Evolutionary conservation across 2,797 vertebrate species (phyloP).

Genomic region (Falco peregrinus): DNA sequence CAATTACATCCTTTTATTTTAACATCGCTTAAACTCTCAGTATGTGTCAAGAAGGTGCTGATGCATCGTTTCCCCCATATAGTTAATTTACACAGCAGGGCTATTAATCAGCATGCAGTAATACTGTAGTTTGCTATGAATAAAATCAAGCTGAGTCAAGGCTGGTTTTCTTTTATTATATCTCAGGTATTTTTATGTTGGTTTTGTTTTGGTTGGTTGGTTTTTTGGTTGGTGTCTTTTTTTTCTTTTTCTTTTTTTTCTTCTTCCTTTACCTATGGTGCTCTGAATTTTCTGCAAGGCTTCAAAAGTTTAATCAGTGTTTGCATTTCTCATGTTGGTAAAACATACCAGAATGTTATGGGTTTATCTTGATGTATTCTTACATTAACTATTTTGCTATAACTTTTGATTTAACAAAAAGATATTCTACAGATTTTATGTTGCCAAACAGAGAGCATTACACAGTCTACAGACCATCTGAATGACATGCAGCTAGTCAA

Average conservation of each 20-base stretch:
- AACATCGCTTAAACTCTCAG: not conserved
- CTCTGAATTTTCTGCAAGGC: not conserved
- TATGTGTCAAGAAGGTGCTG: not conserved
- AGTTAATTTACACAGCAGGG: not conserved
- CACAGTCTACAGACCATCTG: not conserved
- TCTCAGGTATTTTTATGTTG: not conserved
- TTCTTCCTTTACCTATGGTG: not conserved
- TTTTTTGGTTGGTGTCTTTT: not conserved
- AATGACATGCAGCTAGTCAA: not conserved
- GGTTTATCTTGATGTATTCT: not conserved
- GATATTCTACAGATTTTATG: not conserved
- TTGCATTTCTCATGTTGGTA: not conserved
- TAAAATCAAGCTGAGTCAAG: not conserved
- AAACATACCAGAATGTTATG: not conserved
- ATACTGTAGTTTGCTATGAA: not conserved
- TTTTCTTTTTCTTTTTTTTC: not conserved
- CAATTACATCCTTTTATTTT: constrained; percentile 25
- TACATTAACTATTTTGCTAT: not conserved
- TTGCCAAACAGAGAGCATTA: not conserved
- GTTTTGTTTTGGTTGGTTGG: not conserved
- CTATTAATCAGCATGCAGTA: not conserved
- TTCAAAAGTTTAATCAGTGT: not conserved
- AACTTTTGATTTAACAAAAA: not conserved
- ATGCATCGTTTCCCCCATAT: not conserved
- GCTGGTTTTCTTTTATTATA: not conserved